These are phyloP conservation scores for Abrostola tripartita DNA, from an alignment of 2,888 invertebrate genomes.

Conservation along the genomic window DNA sequence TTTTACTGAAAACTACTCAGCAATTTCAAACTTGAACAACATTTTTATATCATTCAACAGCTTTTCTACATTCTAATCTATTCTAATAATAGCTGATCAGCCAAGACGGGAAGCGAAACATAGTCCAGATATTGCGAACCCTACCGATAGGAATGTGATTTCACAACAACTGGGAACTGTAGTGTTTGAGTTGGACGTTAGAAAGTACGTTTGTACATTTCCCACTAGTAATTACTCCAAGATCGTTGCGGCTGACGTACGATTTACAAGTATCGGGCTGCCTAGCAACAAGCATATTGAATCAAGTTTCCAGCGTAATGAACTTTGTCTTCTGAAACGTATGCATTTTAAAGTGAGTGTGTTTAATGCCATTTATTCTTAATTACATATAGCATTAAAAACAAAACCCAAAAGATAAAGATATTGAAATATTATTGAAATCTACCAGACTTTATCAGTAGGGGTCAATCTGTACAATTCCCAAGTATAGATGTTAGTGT, in stretches of 20 bases:
- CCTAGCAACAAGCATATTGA: constrained; percentile 8
- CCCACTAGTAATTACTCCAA: constrained; percentile 61
- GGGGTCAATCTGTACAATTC: too few relatives aligned
- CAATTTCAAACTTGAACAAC: too few relatives aligned
- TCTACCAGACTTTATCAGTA: neutral
- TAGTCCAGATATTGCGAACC: constrained; percentile 46
- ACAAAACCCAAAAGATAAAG: neutral
- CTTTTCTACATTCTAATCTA: too few relatives aligned
- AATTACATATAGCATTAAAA: neutral
- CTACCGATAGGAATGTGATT: constrained; percentile 56
- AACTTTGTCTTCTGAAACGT: neutral
- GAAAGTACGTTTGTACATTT: constrained; percentile 45
- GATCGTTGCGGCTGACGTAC: constrained; percentile 34
- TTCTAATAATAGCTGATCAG: neutral
- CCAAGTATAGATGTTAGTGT: too few relatives aligned
- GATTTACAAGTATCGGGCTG: constrained; percentile 28
- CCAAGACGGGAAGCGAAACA: neutral
- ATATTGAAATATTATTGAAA: too few relatives aligned
- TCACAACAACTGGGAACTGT: constrained; percentile 55
- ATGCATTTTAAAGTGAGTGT: neutral
- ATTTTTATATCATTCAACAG: too few relatives aligned
- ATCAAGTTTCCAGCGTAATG: constrained; percentile 18
- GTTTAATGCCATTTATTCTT: neutral
- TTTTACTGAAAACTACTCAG: too few relatives aligned
- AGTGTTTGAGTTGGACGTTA: constrained; percentile 63